Percentiles rank a stretch among this genome's conserved stretches.
Evolutionary conservation across 2,797 vertebrate genomes (phyloP).

Genomic region (Anomalospiza imberbis): DNA sequence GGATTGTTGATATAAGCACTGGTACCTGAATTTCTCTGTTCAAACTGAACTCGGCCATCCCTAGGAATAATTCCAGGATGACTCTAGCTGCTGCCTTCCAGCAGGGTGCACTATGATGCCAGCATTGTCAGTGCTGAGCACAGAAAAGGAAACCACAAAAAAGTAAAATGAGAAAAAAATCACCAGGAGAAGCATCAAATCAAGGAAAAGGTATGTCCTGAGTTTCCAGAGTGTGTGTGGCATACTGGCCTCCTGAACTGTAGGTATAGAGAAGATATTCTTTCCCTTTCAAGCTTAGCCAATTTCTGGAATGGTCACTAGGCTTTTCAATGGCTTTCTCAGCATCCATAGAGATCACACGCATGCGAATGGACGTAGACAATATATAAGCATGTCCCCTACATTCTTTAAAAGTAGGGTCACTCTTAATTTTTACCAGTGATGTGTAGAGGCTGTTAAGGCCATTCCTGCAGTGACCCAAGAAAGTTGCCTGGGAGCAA

Average conservation of each 20-base stretch:
- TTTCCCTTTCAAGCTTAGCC: neutral
- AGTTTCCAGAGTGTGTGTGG: constrained; percentile 16
- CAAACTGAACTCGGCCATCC: neutral
- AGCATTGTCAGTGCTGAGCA: neutral
- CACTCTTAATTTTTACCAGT: neutral
- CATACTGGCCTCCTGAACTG: constrained; percentile 6
- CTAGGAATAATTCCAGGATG: neutral
- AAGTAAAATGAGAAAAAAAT: constrained; percentile 20
- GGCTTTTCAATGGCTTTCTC: neutral
- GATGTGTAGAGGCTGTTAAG: neutral
- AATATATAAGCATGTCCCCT: neutral
- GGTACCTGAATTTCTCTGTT: neutral
- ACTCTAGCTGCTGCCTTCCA: neutral
- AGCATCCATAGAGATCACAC: neutral
- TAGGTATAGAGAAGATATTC: neutral
- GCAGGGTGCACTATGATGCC: constrained; percentile 61
- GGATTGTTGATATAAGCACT: neutral
- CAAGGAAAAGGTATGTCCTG: constrained; percentile 1
- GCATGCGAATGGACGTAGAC: neutral
- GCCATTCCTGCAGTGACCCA: neutral
- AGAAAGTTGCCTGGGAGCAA: neutral
- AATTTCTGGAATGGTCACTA: neutral
- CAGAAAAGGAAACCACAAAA: neutral
- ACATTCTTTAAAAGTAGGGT: neutral
- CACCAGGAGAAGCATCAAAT: neutral